phyloP scores from a whole-genome alignment of 1,140 invertebrate genomes.

The Trachymyrmex cornetzi region DNA sequence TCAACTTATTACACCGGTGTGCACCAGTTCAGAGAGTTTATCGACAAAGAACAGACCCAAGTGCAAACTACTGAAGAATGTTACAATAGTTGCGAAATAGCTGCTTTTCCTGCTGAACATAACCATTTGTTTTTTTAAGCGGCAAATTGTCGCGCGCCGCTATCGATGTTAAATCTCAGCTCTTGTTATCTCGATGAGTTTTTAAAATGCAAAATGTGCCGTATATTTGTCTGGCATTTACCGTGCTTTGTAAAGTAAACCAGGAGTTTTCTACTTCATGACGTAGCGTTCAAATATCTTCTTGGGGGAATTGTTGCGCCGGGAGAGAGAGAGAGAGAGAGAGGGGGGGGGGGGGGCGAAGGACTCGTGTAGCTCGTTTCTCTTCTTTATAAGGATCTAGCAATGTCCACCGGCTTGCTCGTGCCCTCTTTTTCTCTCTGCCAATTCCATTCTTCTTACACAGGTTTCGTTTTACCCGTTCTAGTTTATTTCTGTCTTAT shows the following conservation, averaged over 20 bases:
- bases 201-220: not conserved
- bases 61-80: no score
- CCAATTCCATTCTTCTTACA: conserved; percentile 33
- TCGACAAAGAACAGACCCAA: no score
- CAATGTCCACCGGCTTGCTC: conserved; percentile 57
- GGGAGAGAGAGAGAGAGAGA: not conserved
- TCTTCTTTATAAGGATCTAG: conserved; percentile 74
- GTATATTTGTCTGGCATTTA: not conserved
- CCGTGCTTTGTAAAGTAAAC: not conserved
- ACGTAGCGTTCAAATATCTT: not conserved
- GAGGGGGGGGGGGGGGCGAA: not conserved
- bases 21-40: no score
- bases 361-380: conserved; percentile 65
- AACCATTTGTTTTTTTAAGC: not conserved
- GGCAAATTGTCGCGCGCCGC: not conserved
- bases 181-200: not conserved
- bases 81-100: no score
- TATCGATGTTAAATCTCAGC: not conserved
- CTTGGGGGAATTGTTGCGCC: not conserved
- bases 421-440: conserved; percentile 27
- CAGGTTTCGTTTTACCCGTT: conserved; percentile 29
- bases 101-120: no score
- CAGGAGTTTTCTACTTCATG: not conserved
- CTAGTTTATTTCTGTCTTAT: conserved; percentile 39
- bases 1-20: no score